Base-by-base conservation (phyloP, 2,888 invertebrate species). In the Acanthosepion esculentum region DNA sequence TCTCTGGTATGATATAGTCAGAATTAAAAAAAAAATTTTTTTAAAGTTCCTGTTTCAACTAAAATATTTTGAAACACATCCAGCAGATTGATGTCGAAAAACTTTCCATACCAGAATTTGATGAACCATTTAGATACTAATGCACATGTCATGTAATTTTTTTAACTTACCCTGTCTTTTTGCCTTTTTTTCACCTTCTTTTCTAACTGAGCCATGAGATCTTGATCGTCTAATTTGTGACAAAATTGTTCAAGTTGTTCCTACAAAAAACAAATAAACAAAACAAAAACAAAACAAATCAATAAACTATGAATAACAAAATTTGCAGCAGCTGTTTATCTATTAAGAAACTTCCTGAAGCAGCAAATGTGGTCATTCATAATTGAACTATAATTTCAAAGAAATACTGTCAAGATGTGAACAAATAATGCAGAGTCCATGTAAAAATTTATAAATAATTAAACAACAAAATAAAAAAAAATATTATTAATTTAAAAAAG, bases 151-250 rank as follows among this genome's bases (percentile, higher is more conserved):
- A 93, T 18, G 29, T 78, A 93, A 93, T 41, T 1, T 92, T 50
- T 50, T 7, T 50, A 48, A 94, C 94, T 94, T 48, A 94, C 94
- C 94, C 94, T 33, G 29, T 94, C 41, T 26, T 94, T 94, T 48
- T 3, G 23, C 26, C 59, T 94, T 64, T 53, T 48, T 15, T 64
- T 94, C 33, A 94, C 48, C 29, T 94, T 94, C 55, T 29, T 94
- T 29, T 64, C 94, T n/a, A 94, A 55, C 41, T 94, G 53, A 55
- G 50, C 29, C 18, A 94, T 59, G 33, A 94, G 23, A 18, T 94
- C 33, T 94, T 94, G n/a, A 64, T 55, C 29, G 48, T n/a, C 55
- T 29, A 94, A n/a, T 48, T 94, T 59, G 26, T n/a, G 33, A 26
- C 64, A 64, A 15, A 94, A 41, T 20, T 33, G 29, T 94, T 94